Conservation (phyloP, 2,113 vertebrate genomes). For the Eira barbara region DNA sequence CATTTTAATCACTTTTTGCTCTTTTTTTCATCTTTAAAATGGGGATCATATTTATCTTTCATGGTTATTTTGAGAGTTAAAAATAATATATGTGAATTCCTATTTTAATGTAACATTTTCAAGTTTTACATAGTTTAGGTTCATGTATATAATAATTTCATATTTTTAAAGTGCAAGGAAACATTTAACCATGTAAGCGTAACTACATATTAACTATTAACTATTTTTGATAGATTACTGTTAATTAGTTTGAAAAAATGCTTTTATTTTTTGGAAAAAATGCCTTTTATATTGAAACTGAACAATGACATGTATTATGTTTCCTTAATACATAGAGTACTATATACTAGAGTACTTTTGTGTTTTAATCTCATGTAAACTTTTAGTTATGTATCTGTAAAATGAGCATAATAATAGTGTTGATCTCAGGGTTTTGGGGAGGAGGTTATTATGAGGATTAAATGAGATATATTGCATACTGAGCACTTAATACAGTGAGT, state of each 20-base stretch:
- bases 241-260: background rate
- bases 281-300: constrained; percentile 20
- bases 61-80: background rate
- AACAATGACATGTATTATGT: background rate
- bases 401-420: background rate
- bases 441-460: background rate
- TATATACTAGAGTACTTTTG: background rate
- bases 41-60: background rate
- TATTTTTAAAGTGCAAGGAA: background rate
- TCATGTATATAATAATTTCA: constrained; percentile 5
- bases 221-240: constrained; percentile 1
- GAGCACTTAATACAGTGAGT: background rate
- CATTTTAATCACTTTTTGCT: background rate
- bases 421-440: background rate
- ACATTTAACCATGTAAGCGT: background rate
- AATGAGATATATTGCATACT: background rate
- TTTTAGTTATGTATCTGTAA: constrained; percentile 7
- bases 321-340: background rate
- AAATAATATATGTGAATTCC: background rate
- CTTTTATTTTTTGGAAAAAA: background rate
- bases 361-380: constrained; percentile 1
- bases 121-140: constrained; percentile 21
- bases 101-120: constrained; percentile 20
- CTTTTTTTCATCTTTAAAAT: constrained; percentile 28
- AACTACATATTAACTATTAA: background rate